Percentiles rank a stretch among this genome's conserved stretches.
Conservation (phyloP, 2,797 vertebrate species). For the Gymnocypris eckloni region DNA sequence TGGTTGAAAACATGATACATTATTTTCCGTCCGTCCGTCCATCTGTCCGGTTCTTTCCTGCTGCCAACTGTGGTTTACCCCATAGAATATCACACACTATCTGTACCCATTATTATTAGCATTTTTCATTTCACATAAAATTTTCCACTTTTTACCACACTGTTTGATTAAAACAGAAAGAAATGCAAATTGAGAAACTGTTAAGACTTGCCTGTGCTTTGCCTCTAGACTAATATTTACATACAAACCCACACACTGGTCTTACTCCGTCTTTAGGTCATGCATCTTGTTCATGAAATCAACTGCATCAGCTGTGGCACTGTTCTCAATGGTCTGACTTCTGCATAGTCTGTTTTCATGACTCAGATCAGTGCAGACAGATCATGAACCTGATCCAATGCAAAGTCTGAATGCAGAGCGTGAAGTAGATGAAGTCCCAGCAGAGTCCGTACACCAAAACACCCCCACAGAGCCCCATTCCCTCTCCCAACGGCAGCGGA, state of each 20-base stretch:
- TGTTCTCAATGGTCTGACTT: conserved; percentile 11
- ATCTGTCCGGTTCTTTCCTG: background rate
- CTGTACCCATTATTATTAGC: background rate
- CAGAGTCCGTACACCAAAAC: conserved; percentile 22
- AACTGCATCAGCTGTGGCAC: background rate
- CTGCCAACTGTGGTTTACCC: conserved; percentile 13
- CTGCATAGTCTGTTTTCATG: conserved; percentile 25
- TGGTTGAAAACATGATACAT: background rate
- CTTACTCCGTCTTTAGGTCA: background rate
- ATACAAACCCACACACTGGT: conserved; percentile 13
- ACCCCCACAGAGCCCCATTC: background rate
- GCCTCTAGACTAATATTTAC: background rate
- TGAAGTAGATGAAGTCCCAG: conserved; percentile 1
- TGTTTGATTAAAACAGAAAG: background rate
- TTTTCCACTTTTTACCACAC: background rate
- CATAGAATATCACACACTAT: background rate
- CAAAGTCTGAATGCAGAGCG: background rate
- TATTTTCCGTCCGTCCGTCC: background rate
- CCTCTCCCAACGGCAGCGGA: background rate
- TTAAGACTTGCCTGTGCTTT: background rate
- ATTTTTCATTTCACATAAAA: background rate
- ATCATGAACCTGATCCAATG: conserved; percentile 15
- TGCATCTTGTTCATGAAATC: conserved; percentile 7
- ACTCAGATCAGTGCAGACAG: background rate
- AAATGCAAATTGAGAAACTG: background rate